These are phyloP conservation scores for Lumbricus terrestris DNA, from an alignment of 2,888 invertebrate species.

Conservation along the genomic window DNA sequence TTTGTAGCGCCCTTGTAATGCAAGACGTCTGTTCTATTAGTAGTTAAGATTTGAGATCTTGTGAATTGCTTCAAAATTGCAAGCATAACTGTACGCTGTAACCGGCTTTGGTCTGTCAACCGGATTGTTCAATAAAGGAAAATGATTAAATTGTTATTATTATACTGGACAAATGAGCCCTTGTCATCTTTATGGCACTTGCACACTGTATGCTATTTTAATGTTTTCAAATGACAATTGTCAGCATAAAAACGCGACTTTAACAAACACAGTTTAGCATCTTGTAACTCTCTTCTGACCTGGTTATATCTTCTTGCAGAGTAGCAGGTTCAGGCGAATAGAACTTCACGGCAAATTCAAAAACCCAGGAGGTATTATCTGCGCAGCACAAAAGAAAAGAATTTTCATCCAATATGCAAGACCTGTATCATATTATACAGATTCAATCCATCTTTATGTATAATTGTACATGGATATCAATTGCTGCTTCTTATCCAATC, in stretches of 20 bases:
- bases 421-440: not conserved
- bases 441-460: too few species aligned
- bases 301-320: conserved; percentile 69
- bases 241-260: not conserved
- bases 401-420: not conserved
- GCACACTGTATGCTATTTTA: not conserved
- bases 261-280: not conserved
- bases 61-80: too few species aligned
- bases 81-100: too few species aligned
- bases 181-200: not conserved
- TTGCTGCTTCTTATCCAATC: not conserved
- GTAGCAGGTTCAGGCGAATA: conserved; percentile 97
- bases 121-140: too few species aligned
- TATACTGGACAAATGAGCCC: too few species aligned
- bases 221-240: not conserved
- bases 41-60: too few species aligned
- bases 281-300: conserved; percentile 41
- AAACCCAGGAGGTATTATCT: conserved; percentile 89
- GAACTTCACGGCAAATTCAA: conserved; percentile 96
- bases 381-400: conserved; percentile 17
- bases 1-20: too few species aligned
- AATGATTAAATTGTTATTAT: too few species aligned
- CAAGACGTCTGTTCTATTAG: too few species aligned
- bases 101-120: too few species aligned
- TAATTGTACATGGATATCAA: not conserved